Conservation (phyloP, 2,113 vertebrate species). For the Petroica traversi region DNA sequence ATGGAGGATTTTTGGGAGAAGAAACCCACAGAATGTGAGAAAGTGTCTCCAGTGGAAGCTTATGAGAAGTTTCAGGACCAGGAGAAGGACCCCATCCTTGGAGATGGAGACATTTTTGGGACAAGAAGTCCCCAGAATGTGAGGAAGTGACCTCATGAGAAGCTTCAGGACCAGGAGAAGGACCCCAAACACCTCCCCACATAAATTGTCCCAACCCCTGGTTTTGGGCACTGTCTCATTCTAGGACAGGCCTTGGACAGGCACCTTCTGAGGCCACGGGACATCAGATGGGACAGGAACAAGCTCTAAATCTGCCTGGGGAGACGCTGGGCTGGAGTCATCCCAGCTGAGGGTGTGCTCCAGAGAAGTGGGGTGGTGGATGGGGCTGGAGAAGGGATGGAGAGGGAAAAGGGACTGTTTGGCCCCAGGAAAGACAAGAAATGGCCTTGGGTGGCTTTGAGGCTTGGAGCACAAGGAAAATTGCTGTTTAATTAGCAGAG, state of each 20-base stretch:
- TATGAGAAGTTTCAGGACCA: not conserved
- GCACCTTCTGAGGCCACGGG: accelerated
- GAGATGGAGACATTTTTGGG: not conserved
- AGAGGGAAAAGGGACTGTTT: not conserved
- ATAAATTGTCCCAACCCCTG: not conserved
- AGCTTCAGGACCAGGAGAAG: not conserved
- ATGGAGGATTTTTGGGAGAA: not conserved
- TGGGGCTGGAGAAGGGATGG: not conserved
- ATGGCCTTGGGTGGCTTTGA: not conserved
- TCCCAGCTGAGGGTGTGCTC: not conserved
- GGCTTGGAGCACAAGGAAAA: not conserved
- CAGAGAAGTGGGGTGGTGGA: not conserved
- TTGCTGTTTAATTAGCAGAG: not conserved
- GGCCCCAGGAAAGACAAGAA: not conserved
- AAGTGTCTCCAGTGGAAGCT: not conserved
- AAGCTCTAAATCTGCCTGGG: not conserved
- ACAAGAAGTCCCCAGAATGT: not conserved
- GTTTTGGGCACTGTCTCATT: not conserved
- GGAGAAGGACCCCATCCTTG: not conserved
- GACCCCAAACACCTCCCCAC: not conserved
- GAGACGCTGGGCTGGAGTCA: not conserved
- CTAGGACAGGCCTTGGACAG: not conserved
- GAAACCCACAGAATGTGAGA: not conserved
- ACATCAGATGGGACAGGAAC: not conserved
- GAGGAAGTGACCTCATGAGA: not conserved